phyloP scores from a whole-genome alignment of 1,140 invertebrate genomes.

The Hyphantria cunea region DNA sequence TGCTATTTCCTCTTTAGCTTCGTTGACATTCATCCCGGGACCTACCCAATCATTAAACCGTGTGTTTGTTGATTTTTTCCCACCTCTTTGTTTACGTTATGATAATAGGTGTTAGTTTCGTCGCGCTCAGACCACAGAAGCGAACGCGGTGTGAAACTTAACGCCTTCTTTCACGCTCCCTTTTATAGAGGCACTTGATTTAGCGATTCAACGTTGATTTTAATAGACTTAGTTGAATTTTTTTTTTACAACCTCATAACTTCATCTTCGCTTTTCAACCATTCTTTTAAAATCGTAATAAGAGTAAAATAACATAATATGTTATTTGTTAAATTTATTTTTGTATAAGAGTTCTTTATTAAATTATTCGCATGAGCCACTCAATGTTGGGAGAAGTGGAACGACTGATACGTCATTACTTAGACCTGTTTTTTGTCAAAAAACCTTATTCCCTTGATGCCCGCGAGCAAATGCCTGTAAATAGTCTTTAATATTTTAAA shows the following conservation, averaged over 20 bases:
- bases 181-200: conserved; percentile 73
- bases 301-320: no score
- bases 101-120: conserved; percentile 77
- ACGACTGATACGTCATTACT: no score
- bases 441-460: no score
- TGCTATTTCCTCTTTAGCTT: conserved; percentile 65
- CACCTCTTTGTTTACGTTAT: conserved; percentile 76
- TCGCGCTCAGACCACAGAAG: conserved; percentile 53
- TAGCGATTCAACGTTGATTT: conserved; percentile 67
- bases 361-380: no score
- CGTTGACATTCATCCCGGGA: conserved; percentile 71
- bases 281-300: no score
- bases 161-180: conserved; percentile 71
- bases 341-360: no score
- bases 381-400: no score
- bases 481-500: no score
- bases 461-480: no score
- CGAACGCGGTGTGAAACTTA: conserved; percentile 76
- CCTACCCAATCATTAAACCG: conserved; percentile 74
- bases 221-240: conserved; percentile 56
- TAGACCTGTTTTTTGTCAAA: no score
- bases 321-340: no score
- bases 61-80: conserved; percentile 75
- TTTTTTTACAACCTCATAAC: conserved; percentile 41
- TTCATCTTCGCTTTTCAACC: conserved; percentile 37